Base-by-base conservation (phyloP, 2,797 vertebrate species). In the Vipera ursinii region DNA sequence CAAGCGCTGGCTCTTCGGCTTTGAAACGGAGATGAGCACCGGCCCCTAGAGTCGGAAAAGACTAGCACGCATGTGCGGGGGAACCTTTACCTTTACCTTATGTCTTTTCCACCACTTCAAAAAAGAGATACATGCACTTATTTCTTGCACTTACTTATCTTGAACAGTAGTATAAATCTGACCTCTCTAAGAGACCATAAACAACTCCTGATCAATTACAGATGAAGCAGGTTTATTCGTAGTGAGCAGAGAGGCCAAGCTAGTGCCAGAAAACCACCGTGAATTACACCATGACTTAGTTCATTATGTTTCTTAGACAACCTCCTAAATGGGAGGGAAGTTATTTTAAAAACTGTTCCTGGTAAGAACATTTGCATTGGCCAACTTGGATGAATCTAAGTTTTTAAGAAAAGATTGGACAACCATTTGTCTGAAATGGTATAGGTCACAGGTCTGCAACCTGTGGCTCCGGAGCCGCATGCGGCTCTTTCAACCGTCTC, bases 131-230 rank as follows among this genome's bases (percentile, higher is more conserved):
- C 89, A 91, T 48, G 89, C 87, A 93, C 78, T 89, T 92, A 95
- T 95, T 92, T 12, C 63, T 94, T 91, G 57, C 89, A 87, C 89
- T 90, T 94, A 56, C 86, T 90, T 94, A 56, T 82, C 7, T 89
- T 92, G 82, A 65, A 69, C 38, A 78, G 87, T 94, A 78, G 87
- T 94, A 51, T 59, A 93, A 96, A 93, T n/a, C 14, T n/a, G 4
- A 86, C 91, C 22, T 44, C 73, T 78, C 38, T 38, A 44, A 78
- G 73, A 44, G 38, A 22, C 73, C 20, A 24, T 44, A 78, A 78
- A 44, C 38, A 78, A 44, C 32, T 44, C 38, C 38, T 78, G 38
- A 44, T 22, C 20, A 78, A 44, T 78, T 48, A 73, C 15, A 73
- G 65, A 73, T 38, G 65, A 73, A 73, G n/a, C 14, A 15, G 28